Evolutionary conservation across 2,888 invertebrate species (phyloP).

Genomic region (Pachycephus smyrnensis): DNA sequence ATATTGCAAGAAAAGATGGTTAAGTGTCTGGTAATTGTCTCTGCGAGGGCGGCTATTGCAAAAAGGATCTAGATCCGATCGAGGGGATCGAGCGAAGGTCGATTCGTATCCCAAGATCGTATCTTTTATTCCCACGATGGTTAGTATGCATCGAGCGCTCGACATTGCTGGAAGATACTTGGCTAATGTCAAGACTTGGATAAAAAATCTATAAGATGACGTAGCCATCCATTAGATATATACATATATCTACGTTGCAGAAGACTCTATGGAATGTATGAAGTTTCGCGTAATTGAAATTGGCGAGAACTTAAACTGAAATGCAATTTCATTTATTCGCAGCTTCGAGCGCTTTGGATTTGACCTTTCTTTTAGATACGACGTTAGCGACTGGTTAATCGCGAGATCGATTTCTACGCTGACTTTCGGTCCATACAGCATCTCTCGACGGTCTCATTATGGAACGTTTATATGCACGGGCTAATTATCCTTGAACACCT

Average conservation of each 20-base stretch:
- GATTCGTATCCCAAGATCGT: slow-evolving; percentile 1
- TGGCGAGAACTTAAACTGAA: not conserved
- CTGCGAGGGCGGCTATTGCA: not conserved
- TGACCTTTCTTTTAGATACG: not conserved
- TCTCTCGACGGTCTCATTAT: not conserved
- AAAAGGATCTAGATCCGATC: not conserved
- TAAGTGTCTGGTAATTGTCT: not conserved
- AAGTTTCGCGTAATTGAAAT: not conserved
- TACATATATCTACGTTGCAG: not conserved
- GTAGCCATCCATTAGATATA: not conserved
- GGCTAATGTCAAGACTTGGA: not conserved
- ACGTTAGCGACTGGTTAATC: not conserved
- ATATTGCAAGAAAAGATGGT: not conserved
- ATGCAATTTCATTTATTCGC: not conserved
- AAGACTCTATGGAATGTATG: too few species aligned
- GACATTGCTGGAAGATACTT: not conserved
- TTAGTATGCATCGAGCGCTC: not conserved
- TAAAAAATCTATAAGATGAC: not conserved
- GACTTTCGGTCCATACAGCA: not conserved
- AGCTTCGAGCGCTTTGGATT: not conserved
- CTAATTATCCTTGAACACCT: not conserved
- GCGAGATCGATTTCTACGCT: not conserved
- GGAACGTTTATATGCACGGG: not conserved
- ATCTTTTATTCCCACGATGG: not conserved
- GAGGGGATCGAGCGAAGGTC: not conserved